phyloP scores from a whole-genome alignment of 2,888 invertebrate species.

The Masnerella sp. region DNA sequence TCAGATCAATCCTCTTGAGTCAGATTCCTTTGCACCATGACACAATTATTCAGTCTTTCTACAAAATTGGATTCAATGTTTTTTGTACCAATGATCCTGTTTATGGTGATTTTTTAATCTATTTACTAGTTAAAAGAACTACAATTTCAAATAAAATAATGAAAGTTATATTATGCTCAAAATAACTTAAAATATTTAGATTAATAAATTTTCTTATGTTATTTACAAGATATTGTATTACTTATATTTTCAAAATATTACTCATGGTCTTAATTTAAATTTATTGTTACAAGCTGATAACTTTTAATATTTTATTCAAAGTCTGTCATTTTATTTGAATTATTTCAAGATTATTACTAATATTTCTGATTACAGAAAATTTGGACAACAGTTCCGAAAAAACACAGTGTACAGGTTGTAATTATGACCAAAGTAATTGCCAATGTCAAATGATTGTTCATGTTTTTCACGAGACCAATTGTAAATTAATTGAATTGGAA shows the following conservation, averaged over 20 bases:
- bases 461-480: slow-evolving; percentile 88
- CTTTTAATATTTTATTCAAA: slow-evolving; percentile 5
- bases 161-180: no score
- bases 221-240: no score
- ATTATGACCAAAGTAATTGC: slow-evolving; percentile 81
- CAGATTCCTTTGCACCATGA: slow-evolving; percentile 86
- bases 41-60: slow-evolving; percentile 85
- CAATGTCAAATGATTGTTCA: slow-evolving; percentile 83
- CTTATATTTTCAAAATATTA: no score
- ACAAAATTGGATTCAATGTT: slow-evolving; percentile 87
- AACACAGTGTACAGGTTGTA: slow-evolving; percentile 86
- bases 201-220: no score
- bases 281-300: no score
- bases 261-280: slow-evolving; percentile 13
- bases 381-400: slow-evolving; percentile 80
- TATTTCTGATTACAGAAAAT: slow-evolving; percentile 67
- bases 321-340: slow-evolving; percentile 1
- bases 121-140: no score
- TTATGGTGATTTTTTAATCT: slow-evolving; percentile 65
- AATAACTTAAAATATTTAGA: no score
- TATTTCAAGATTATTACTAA: no score
- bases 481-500: slow-evolving; percentile 85
- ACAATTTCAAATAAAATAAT: no score
- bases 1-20: slow-evolving; percentile 83
- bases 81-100: slow-evolving; percentile 78